phyloP scores from a whole-genome alignment of 2,888 invertebrate species.

The Megalurothrips usitatus region DNA sequence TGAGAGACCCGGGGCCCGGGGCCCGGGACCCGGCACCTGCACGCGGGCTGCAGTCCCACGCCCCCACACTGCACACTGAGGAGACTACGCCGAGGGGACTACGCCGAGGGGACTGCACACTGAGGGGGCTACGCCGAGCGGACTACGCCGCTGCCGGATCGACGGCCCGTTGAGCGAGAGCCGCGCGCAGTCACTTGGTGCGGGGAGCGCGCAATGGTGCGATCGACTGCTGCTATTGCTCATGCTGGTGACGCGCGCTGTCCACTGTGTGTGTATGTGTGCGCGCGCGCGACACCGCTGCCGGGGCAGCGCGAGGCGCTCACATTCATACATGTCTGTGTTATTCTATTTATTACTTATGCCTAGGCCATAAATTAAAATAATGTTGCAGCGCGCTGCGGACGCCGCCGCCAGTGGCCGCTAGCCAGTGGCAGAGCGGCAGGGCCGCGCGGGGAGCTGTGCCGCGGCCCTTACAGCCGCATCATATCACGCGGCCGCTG shows the following conservation, averaged over 20 bases:
- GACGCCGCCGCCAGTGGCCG: conserved; percentile 31
- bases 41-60: no score
- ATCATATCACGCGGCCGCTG: no score
- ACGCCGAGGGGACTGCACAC: no score
- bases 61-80: no score
- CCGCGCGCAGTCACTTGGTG: not conserved
- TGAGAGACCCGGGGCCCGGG: no score
- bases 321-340: not conserved
- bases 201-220: not conserved
- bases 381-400: conserved; percentile 29
- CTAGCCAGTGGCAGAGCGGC: not conserved
- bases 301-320: not conserved
- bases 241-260: not conserved
- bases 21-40: no score
- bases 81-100: no score
- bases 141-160: no score
- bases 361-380: conserved; percentile 23
- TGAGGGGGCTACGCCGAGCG: no score
- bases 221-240: not conserved
- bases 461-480: not conserved
- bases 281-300: not conserved
- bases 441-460: not conserved
- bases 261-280: not conserved
- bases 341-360: conserved; percentile 27
- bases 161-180: not conserved